A percentile compares a stretch with the other conserved stretches of the same genome.
Evolutionary conservation across 2,113 vertebrate species (phyloP).

Genomic region (Pangasianodon gigas): DNA sequence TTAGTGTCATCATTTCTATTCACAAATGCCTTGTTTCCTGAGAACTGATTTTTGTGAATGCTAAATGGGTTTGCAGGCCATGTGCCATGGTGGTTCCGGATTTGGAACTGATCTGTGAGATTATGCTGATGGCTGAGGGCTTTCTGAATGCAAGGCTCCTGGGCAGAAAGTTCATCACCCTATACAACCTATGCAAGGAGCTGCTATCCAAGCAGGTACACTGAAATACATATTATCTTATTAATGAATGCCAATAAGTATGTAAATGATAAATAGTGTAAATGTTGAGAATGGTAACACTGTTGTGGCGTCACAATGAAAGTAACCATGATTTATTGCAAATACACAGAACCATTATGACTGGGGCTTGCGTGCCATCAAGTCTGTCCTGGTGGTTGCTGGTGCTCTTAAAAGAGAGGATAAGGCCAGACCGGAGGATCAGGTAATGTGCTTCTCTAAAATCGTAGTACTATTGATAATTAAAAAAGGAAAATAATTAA

Average conservation of each 20-base stretch:
- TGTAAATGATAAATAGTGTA: not conserved
- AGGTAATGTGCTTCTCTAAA: conserved; percentile 65
- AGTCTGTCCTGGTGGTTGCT: conserved; percentile 80
- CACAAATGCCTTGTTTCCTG: conserved; percentile 5
- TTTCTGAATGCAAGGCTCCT: conserved; percentile 74
- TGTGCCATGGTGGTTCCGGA: conserved; percentile 84
- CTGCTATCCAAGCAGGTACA: conserved; percentile 84
- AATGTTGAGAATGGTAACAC: not conserved
- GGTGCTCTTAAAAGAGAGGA: conserved; percentile 75
- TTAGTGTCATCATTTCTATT: not conserved
- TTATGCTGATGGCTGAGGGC: conserved; percentile 81
- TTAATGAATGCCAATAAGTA: not conserved
- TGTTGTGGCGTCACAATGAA: not conserved
- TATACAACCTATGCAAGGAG: conserved; percentile 78
- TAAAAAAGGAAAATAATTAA: not conserved
- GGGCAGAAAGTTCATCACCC: conserved; percentile 78
- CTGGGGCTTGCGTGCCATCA: conserved; percentile 77
- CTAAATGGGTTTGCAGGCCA: conserved; percentile 64
- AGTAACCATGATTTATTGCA: conserved; percentile 9
- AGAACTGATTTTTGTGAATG: not conserved
- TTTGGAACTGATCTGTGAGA: conserved; percentile 84
- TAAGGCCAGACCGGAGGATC: conserved; percentile 75
- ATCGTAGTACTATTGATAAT: not conserved
- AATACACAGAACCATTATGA: conserved; percentile 77
- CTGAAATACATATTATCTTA: not conserved